Evolutionary conservation across 2,888 invertebrate genomes (phyloP).

Genomic region (Machimus rusticus): DNA sequence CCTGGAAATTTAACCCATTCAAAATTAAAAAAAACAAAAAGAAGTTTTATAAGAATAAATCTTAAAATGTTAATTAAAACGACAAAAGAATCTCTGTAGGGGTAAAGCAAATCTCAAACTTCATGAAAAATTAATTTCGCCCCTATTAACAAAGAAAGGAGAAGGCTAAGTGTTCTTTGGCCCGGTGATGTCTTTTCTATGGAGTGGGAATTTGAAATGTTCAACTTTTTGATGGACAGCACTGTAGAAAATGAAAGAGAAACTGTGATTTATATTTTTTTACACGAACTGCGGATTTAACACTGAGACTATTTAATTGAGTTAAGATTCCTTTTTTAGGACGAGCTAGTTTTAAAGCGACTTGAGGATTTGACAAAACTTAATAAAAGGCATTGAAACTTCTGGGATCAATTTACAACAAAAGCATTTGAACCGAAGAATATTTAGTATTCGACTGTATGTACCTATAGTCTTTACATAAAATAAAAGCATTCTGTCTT

Average conservation of each 20-base stretch:
- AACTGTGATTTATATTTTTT: not conserved
- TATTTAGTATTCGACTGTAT: not conserved
- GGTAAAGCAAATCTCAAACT: not conserved
- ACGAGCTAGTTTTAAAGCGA: not conserved
- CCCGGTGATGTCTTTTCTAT: not conserved
- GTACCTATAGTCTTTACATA: not conserved
- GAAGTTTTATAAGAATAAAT: slow-evolving; percentile 2
- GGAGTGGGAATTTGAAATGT: not conserved
- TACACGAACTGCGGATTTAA: not conserved
- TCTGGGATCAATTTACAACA: not conserved
- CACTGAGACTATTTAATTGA: not conserved
- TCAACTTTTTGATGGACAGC: not conserved
- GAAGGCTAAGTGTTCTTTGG: not conserved
- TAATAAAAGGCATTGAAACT: not conserved
- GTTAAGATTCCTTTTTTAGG: not conserved
- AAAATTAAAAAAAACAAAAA: not conserved
- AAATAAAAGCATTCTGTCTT: not conserved
- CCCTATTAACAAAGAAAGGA: not conserved
- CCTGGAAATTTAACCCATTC: not conserved
- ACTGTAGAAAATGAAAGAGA: not conserved
- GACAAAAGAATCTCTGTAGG: not conserved
- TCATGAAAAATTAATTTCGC: not conserved
- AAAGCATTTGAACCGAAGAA: not conserved
- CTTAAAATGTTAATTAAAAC: slow-evolving; percentile 7
- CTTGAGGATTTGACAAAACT: not conserved